Conservation (phyloP, 1,140 invertebrate genomes). For the Ylistrum balloti region DNA sequence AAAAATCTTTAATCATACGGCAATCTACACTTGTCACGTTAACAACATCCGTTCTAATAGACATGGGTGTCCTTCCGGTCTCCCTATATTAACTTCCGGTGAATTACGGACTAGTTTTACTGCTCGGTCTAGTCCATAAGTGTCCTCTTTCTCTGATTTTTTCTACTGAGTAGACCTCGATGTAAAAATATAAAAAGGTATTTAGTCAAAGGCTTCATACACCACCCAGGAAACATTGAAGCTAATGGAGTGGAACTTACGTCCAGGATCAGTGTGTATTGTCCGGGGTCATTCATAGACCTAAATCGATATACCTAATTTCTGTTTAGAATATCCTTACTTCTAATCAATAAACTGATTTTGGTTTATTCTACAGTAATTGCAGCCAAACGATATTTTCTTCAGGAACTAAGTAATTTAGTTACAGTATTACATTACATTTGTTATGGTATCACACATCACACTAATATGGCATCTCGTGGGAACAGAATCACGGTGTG, state of each 20-base stretch:
- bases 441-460: no score
- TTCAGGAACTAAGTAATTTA: no score
- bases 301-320: no score
- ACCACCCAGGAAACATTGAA: neutral
- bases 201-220: neutral
- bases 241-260: neutral
- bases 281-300: neutral
- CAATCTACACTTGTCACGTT: neutral
- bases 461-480: no score
- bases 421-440: no score
- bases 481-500: no score
- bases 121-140: neutral
- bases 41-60: neutral
- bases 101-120: neutral
- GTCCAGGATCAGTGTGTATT: neutral
- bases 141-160: neutral
- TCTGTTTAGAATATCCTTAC: no score
- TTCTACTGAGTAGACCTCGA: neutral
- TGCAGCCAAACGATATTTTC: no score
- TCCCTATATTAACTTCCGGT: conserved; percentile 1
- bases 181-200: neutral
- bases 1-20: neutral
- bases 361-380: no score
- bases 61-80: conserved; percentile 23
- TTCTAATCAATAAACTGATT: no score